A percentile compares a stretch with the other conserved stretches of the same genome.
These are phyloP conservation scores for Drosophila buzzatii DNA, from an alignment of 2,888 invertebrate species.

Conservation along the genomic window DNA sequence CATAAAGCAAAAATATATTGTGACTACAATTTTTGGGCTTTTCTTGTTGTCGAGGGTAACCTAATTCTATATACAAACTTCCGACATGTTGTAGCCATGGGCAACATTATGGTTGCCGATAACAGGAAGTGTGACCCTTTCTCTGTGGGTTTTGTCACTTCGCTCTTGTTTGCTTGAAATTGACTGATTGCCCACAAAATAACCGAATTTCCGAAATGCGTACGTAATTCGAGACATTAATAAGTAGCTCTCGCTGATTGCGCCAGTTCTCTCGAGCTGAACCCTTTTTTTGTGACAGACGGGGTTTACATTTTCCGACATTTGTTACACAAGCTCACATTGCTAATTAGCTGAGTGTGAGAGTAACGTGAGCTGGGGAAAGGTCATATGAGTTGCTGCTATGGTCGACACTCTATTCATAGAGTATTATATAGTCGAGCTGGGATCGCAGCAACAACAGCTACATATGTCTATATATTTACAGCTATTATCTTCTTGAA, in stretches of 20 bases:
- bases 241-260: conserved; percentile 43
- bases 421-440: not conserved
- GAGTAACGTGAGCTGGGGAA: not conserved
- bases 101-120: conserved; percentile 4
- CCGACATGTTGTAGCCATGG: conserved; percentile 49
- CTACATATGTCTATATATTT: not conserved
- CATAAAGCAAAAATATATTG: conserved; percentile 20
- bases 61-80: conserved; percentile 63
- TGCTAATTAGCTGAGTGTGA: conserved; percentile 56
- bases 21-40: conserved; percentile 16
- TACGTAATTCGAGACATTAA: conserved; percentile 77
- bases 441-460: not conserved
- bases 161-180: conserved; percentile 71
- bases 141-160: conserved; percentile 42
- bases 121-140: conserved; percentile 52
- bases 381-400: not conserved
- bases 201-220: conserved; percentile 67
- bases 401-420: too few species aligned
- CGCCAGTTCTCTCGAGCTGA: conserved; percentile 1
- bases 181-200: conserved; percentile 83
- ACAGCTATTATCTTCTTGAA: not conserved
- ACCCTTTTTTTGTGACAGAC: conserved; percentile 62
- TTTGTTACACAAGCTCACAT: conserved; percentile 59
- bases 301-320: conserved; percentile 58
- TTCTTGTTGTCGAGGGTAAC: conserved; percentile 47